phyloP scores from a whole-genome alignment of 1,140 invertebrate species.

The Anthonomus grandis region DNA sequence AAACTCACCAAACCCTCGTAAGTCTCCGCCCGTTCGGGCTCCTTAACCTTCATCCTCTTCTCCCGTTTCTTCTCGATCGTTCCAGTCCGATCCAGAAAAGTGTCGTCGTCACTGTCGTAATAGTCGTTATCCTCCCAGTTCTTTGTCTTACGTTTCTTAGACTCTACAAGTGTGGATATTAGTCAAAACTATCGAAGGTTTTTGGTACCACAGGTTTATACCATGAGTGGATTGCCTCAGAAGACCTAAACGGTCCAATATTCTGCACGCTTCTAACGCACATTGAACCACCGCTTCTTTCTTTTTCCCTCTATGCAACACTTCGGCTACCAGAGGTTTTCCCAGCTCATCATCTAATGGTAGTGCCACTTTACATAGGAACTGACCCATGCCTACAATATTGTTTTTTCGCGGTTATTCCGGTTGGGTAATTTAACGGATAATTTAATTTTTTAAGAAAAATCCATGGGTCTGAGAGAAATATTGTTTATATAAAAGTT shows the following conservation, averaged over 20 bases:
- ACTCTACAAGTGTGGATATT: slow-evolving; percentile 57
- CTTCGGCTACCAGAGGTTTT: slow-evolving; percentile 74
- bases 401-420: too few species aligned
- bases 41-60: slow-evolving; percentile 70
- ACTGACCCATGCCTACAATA: slow-evolving; percentile 62
- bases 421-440: neutral
- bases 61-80: slow-evolving; percentile 84
- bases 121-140: slow-evolving; percentile 88
- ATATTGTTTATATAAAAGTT: too few species aligned
- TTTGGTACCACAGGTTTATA: slow-evolving; percentile 47
- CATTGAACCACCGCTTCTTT: slow-evolving; percentile 92
- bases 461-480: too few species aligned
- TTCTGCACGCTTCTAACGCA: slow-evolving; percentile 89
- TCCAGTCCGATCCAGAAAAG: slow-evolving; percentile 92
- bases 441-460: neutral
- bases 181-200: neutral
- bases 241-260: slow-evolving; percentile 80
- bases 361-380: slow-evolving; percentile 63
- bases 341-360: slow-evolving; percentile 79
- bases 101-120: slow-evolving; percentile 97
- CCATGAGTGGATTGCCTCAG: slow-evolving; percentile 75
- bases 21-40: slow-evolving; percentile 62
- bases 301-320: slow-evolving; percentile 85
- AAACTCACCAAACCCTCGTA: slow-evolving; percentile 72
- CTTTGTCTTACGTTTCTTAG: slow-evolving; percentile 65